Conservation (phyloP, 2,888 invertebrate genomes). For the Hydrotaea diabolus region DNA sequence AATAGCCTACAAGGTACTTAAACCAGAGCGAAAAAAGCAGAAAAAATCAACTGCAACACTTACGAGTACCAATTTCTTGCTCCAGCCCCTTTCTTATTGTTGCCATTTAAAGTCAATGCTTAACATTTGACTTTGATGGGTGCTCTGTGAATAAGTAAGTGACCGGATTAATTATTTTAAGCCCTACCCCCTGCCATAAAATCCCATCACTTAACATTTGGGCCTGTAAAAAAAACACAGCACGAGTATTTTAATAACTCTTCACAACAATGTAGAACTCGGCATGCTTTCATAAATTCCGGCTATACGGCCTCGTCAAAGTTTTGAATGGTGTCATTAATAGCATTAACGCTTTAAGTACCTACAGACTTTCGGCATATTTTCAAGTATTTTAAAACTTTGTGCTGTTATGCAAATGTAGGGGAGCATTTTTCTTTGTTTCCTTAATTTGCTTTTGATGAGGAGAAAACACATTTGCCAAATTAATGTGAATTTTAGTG, state of each 20-base stretch:
- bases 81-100: neutral
- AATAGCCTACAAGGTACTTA: neutral
- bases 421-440: too few species aligned
- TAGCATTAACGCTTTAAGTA: neutral
- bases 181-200: too few species aligned
- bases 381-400: neutral
- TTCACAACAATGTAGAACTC: too few species aligned
- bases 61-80: neutral
- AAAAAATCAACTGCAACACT: neutral
- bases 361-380: neutral
- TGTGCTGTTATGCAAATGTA: too few species aligned
- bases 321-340: neutral
- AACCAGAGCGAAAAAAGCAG: neutral
- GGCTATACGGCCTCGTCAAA: neutral
- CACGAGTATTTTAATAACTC: too few species aligned
- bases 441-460: too few species aligned
- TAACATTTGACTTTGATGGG: slow-evolving; percentile 15
- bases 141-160: too few species aligned
- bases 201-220: neutral
- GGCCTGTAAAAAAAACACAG: too few species aligned
- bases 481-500: too few species aligned
- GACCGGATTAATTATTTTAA: neutral
- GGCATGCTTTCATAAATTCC: neutral
- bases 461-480: too few species aligned
- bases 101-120: neutral